phyloP scores from a whole-genome alignment of 2,888 invertebrate genomes.

The Cheilosia soror region DNA sequence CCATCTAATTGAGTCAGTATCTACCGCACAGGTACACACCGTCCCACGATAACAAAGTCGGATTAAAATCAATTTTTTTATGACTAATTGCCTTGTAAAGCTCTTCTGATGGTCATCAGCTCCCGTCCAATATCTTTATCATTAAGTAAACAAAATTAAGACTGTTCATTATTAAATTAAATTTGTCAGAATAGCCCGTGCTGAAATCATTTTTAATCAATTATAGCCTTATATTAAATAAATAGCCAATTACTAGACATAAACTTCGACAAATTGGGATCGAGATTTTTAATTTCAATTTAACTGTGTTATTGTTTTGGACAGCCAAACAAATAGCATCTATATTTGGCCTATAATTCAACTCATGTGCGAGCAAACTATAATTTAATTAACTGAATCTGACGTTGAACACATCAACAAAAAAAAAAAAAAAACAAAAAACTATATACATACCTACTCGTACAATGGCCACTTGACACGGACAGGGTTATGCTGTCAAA shows the following conservation, averaged over 20 bases:
- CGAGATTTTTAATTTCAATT: slow-evolving; percentile 7
- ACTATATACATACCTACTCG: neutral
- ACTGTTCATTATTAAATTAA: slow-evolving; percentile 10
- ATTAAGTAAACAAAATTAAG: neutral
- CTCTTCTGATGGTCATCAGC: too few species aligned
- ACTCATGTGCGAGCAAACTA: slow-evolving; percentile 1
- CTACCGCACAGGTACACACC: too few species aligned
- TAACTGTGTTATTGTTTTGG: neutral
- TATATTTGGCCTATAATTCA: slow-evolving; percentile 30
- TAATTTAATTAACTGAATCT: slow-evolving; percentile 51
- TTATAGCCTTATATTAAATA: too few species aligned
- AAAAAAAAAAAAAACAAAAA: too few species aligned
- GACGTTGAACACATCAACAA: slow-evolving; percentile 10
- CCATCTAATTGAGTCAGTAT: too few species aligned
- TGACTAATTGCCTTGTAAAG: neutral
- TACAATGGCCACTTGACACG: slow-evolving; percentile 31
- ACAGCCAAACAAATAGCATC: slow-evolving; percentile 12
- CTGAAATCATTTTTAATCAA: slow-evolving; percentile 13
- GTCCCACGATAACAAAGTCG: too few species aligned
- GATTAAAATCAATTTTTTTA: too few species aligned
- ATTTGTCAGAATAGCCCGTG: slow-evolving; percentile 19
- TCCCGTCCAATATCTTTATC: neutral
- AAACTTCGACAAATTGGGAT: neutral
- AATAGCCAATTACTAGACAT: neutral
- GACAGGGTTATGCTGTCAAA: slow-evolving; percentile 19